phyloP scores from a whole-genome alignment of 2,113 vertebrate genomes.

The Zosterops borbonicus region DNA sequence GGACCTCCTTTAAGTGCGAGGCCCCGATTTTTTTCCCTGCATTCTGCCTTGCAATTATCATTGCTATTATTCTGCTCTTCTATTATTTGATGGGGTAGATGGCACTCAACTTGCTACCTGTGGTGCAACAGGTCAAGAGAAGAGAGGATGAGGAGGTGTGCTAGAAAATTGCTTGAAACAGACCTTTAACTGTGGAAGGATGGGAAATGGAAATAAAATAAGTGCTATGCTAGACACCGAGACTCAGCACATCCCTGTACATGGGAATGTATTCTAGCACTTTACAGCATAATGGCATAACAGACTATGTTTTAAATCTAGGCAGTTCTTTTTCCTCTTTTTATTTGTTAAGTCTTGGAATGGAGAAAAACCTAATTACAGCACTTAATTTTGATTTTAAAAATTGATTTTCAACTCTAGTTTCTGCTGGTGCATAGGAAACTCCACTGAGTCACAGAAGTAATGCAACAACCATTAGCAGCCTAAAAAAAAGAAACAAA shows the following conservation, averaged over 20 bases:
- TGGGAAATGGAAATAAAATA: neutral
- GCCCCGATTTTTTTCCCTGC: neutral
- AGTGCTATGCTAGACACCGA: neutral
- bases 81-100: neutral
- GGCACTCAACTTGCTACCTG: neutral
- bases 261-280: neutral
- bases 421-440: slow-evolving; percentile 61
- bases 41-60: neutral
- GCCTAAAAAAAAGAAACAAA: neutral
- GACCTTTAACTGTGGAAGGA: neutral
- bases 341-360: slow-evolving; percentile 35
- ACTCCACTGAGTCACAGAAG: slow-evolving; percentile 25
- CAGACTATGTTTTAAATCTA: slow-evolving; percentile 5
- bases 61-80: neutral
- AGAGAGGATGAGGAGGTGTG: neutral
- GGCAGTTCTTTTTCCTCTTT: slow-evolving; percentile 32
- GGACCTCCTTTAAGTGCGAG: neutral
- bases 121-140: neutral
- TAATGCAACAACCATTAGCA: slow-evolving; percentile 25
- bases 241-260: neutral
- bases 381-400: slow-evolving; percentile 73
- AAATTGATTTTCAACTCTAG: slow-evolving; percentile 69
- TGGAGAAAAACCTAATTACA: slow-evolving; percentile 50
- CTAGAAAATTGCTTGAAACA: neutral
- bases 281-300: neutral